Evolutionary conservation across 2,888 invertebrate genomes (phyloP), one percentile per base, ranked within the genome.

Genomic region (Torymus texanus): DNA sequence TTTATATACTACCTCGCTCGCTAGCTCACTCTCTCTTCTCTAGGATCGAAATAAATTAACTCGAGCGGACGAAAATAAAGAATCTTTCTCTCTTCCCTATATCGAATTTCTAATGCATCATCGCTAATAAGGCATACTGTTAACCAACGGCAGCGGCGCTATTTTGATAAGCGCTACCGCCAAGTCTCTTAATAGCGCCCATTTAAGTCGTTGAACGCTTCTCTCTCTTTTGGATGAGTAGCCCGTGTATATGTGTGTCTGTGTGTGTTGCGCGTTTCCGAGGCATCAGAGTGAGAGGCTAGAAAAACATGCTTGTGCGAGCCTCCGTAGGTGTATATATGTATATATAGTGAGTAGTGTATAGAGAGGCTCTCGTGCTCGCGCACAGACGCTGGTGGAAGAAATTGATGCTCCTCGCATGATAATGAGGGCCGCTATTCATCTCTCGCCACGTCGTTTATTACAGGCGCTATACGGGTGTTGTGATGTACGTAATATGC

Each of bases 401-500:
- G 70, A 79, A 75, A 79, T 75, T 75, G 75, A 75, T 79, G 68
- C 58, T 70, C 70, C 59, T 75, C 75, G 75, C 50, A 79, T 79
- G 74, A 79, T 79, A 70, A 79, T 75, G 74, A 75, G 70, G 55
- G 51, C 72, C 59, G 74, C 70, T 70, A 79, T 79, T 79, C 71
- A 66, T 75, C 74, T 70, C 70, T 75, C 70, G 62, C 51, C 63
- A 58, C 58, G 24, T 77, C 75, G 61, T 74, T 75, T 63, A 78
- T 83, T 80, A 80, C 73, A 67, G 66, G 71, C 80, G 81, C 79
- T 80, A 41, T 41, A 82, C 79, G 80, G 80, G 29, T 73, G 63
- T 71, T 56, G 21, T 21, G 58, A 14, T 53, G 61, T 63, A 29
- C 78, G 74, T 81, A 84, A 66, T 74, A 77, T 80, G 75, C 73